phyloP scores from a whole-genome alignment of 64 coral and sea anemone genomes.

The Exaiptasia diaphana region DNA sequence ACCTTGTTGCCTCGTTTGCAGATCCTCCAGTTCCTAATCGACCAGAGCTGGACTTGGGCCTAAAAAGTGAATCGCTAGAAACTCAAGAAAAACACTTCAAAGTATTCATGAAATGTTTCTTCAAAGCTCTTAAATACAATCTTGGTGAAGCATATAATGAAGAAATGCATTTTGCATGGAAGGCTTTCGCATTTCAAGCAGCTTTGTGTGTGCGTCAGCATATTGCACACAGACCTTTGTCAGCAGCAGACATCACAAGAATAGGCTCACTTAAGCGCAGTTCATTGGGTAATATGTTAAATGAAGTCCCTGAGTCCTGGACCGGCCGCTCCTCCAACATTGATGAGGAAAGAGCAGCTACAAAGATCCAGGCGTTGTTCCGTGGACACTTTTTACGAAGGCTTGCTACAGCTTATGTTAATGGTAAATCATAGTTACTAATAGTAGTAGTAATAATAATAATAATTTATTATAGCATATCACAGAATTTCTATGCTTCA shows the following conservation, averaged over 20 bases:
- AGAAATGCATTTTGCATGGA: slow-evolving; percentile 97
- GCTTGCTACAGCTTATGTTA: slow-evolving; percentile 55
- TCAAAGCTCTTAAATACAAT: slow-evolving; percentile 63
- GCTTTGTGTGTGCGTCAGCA: slow-evolving; percentile 72
- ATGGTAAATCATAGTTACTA: slow-evolving; percentile 43
- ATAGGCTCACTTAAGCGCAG: slow-evolving; percentile 65
- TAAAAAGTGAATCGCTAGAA: slow-evolving; percentile 72
- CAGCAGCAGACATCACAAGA: slow-evolving; percentile 79
- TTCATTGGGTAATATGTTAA: slow-evolving; percentile 5
- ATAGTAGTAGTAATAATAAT: background rate
- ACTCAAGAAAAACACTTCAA: slow-evolving; percentile 82
- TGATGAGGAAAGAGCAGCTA: slow-evolving; percentile 67
- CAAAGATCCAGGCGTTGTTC: slow-evolving; percentile 85
- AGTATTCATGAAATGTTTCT: slow-evolving; percentile 91
- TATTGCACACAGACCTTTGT: slow-evolving; percentile 66
- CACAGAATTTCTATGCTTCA: no score
- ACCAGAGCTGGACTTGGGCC: slow-evolving; percentile 71
- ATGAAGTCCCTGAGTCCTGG: slow-evolving; percentile 42
- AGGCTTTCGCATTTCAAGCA: slow-evolving; percentile 86
- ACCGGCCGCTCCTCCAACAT: slow-evolving; percentile 44
- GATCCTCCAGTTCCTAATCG: slow-evolving; percentile 65
- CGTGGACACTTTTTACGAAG: slow-evolving; percentile 84
- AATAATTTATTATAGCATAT: no score
- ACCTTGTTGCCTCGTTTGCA: slow-evolving; percentile 68
- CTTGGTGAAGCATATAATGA: slow-evolving; percentile 75